phyloP scores from a whole-genome alignment of 2,113 vertebrate genomes.

The Gambusia holbrooki region DNA sequence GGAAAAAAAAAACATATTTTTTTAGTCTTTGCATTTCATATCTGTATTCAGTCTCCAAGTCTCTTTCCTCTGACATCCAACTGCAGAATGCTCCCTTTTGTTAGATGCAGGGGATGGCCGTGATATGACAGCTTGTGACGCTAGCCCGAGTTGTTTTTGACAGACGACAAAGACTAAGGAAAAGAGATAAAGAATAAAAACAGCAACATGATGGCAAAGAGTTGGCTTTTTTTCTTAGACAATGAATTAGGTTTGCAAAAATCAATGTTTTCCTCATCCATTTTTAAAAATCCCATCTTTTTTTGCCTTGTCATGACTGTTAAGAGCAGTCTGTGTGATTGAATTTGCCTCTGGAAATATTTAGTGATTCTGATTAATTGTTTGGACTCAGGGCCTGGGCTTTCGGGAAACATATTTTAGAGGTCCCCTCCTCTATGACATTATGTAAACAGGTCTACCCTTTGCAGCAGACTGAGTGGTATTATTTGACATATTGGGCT shows the following conservation, averaged over 20 bases:
- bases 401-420: conserved; percentile 59
- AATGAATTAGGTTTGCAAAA: conserved; percentile 66
- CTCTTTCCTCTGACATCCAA: conserved; percentile 45
- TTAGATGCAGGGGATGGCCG: conserved; percentile 71
- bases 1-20: conserved; percentile 22
- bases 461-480: conserved; percentile 61
- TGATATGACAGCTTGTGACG: conserved; percentile 79
- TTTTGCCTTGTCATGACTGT: conserved; percentile 71
- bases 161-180: conserved; percentile 75
- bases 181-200: conserved; percentile 29
- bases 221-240: conserved; percentile 58
- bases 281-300: conserved; percentile 38
- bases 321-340: conserved; percentile 68
- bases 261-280: conserved; percentile 65
- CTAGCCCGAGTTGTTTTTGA: conserved; percentile 81
- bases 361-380: conserved; percentile 74
- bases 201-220: conserved; percentile 55
- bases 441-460: conserved; percentile 70
- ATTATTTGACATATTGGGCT: conserved; percentile 67
- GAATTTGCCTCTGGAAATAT: conserved; percentile 73
- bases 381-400: conserved; percentile 65
- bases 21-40: conserved; percentile 50
- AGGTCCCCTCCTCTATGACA: conserved; percentile 57
- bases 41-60: conserved; percentile 58
- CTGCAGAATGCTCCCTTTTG: conserved; percentile 66